Conservation (phyloP, 2,797 vertebrate species). For the Heteromormyrus szaboi region DNA sequence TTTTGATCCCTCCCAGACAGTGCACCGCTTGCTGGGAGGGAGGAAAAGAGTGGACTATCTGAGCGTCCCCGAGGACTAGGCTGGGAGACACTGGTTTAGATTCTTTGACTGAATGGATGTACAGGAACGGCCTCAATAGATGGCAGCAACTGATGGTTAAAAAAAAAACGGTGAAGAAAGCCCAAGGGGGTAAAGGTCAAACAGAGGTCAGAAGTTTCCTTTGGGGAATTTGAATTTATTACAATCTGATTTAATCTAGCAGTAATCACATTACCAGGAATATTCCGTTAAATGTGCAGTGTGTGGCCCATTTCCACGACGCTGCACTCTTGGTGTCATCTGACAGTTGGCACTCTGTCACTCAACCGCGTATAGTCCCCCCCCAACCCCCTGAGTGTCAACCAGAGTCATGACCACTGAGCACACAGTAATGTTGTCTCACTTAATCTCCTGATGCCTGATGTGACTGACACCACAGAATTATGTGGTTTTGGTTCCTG, state of each 20-base stretch:
- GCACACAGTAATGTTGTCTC: background rate
- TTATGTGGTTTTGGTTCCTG: background rate
- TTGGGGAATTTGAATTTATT: constrained; percentile 43
- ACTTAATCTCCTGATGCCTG: background rate
- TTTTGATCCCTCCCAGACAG: background rate
- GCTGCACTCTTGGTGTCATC: constrained; percentile 35
- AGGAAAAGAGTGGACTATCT: background rate
- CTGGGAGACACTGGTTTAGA: too few relatives aligned
- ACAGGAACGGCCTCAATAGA: background rate
- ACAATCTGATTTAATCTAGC: constrained; percentile 40
- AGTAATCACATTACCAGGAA: constrained; percentile 41
- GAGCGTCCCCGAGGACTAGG: background rate
- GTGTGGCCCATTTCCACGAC: constrained; percentile 33
- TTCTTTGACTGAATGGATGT: background rate
- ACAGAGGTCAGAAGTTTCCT: constrained; percentile 32
- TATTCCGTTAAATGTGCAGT: constrained; percentile 36
- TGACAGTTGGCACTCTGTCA: background rate
- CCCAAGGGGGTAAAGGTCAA: constrained; percentile 29
- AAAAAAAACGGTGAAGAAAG: background rate
- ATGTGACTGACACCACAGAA: background rate
- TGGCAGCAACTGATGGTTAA: background rate
- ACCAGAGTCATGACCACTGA: background rate
- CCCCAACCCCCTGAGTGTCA: constrained; percentile 17
- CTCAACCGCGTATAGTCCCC: background rate
- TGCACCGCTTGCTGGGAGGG: background rate